Evolutionary conservation across 2,113 vertebrate species (phyloP), one percentile per base, ranked within the genome.

Genomic region (Parotia lawesii): DNA sequence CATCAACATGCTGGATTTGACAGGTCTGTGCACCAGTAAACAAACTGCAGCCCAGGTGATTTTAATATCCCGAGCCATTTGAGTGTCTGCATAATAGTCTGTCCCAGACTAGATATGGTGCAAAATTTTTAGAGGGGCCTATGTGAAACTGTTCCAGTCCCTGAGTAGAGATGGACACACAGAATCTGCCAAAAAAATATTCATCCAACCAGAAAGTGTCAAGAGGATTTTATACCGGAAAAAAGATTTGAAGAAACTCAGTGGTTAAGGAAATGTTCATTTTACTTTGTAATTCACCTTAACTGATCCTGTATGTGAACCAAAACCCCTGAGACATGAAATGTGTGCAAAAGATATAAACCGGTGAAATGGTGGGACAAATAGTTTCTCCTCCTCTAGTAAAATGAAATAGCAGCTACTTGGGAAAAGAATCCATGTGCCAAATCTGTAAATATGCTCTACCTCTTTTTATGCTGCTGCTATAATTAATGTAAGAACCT

Each of bases 401-500:
- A 84, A 91, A 95, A 80, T 37, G 38, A 78, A 89, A 91, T 35
- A 76, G 53, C 72, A 94, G 51, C 80, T 90, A 45, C 69, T 85
- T 73, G 15, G 54, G 69, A 58, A 93, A 94, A 89, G 33, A 89
- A 94, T 42, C 33, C 85, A 95, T 3, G 6, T 69, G 77, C 45
- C 76, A 92, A 92, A 96, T 85, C 93, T 87, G 85, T 94, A 94
- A 92, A 92, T 93, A 93, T 0, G 17, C 35, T 95, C 85, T 94
- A 40, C 82, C 74, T 94, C 81, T 94, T 96, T 91, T 95, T 86
- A 90, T 94, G 85, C 57, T 72, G 51, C 75, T 76, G 84, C 60
- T 94, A 95, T 95, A 96, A 97, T 97, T 94, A 95, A 93, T 78
- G 86, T 72, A 69, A 64, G 84, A 85, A 84, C 62, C 95, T 97